phyloP scores from a whole-genome alignment of 2,888 invertebrate species.

The Andrena bicolor region DNA sequence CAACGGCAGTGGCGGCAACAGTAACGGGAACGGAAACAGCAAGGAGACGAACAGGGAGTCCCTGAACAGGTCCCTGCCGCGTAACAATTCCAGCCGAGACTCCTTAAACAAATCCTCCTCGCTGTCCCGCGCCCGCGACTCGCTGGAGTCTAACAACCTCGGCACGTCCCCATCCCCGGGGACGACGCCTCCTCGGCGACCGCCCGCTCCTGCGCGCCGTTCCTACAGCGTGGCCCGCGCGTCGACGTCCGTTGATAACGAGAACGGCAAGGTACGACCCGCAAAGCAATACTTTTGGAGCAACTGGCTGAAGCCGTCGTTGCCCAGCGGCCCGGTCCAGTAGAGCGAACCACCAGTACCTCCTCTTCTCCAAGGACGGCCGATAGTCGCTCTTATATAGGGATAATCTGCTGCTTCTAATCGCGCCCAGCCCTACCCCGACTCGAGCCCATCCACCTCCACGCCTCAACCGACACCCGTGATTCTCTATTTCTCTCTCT shows the following conservation, averaged over 20 bases:
- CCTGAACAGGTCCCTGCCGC: constrained; percentile 80
- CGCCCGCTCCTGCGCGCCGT: constrained; percentile 84
- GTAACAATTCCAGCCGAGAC: constrained; percentile 81
- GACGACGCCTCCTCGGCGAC: constrained; percentile 80
- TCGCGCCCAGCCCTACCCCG: constrained; percentile 7
- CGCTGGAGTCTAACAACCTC: constrained; percentile 79
- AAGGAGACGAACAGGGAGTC: constrained; percentile 80
- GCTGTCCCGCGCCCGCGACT: constrained; percentile 82
- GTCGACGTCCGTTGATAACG: constrained; percentile 82
- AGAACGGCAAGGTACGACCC: constrained; percentile 90
- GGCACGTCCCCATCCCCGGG: constrained; percentile 76
- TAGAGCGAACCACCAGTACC: constrained; percentile 56
- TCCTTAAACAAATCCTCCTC: constrained; percentile 81
- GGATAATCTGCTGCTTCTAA: constrained; percentile 57
- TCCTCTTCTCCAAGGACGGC: constrained; percentile 60
- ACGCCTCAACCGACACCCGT: constrained; percentile 7
- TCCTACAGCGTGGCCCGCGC: constrained; percentile 82
- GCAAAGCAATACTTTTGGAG: constrained; percentile 90
- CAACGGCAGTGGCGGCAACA: constrained; percentile 50
- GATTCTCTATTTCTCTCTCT: not conserved
- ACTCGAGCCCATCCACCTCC: constrained; percentile 16
- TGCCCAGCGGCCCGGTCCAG: constrained; percentile 86
- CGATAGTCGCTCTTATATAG: constrained; percentile 65
- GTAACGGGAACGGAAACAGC: constrained; percentile 61
- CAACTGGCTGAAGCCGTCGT: constrained; percentile 88